These are phyloP conservation scores for Pseudolaguvia tuberculata DNA, from an alignment of 2,113 vertebrate genomes.

Conservation along the genomic window DNA sequence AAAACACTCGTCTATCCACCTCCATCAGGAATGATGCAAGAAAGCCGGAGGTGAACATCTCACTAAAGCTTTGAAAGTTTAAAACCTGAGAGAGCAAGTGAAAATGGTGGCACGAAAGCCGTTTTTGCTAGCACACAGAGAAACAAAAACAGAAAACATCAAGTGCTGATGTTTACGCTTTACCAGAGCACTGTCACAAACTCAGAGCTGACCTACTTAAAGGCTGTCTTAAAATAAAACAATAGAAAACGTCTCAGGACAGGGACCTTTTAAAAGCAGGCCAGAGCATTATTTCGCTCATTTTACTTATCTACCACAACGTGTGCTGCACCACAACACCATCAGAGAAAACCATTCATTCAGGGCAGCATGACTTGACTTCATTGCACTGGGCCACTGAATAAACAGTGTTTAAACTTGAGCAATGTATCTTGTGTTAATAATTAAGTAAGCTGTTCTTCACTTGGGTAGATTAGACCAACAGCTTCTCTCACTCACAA, in stretches of 20 bases:
- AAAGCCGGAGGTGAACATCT: slow-evolving; percentile 62
- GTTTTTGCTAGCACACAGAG: slow-evolving; percentile 63
- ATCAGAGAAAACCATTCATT: slow-evolving; percentile 28
- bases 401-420: slow-evolving; percentile 67
- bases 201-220: slow-evolving; percentile 72
- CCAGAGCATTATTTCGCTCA: slow-evolving; percentile 34
- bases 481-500: slow-evolving; percentile 45
- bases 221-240: slow-evolving; percentile 70
- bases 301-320: slow-evolving; percentile 28
- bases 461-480: slow-evolving; percentile 68
- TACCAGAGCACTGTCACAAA: slow-evolving; percentile 69
- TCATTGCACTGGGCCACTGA: slow-evolving; percentile 58
- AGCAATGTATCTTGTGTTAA: slow-evolving; percentile 71
- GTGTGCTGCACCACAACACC: slow-evolving; percentile 20
- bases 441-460: slow-evolving; percentile 69
- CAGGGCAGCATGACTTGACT: slow-evolving; percentile 46
- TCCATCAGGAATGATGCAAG: slow-evolving; percentile 33
- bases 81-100: slow-evolving; percentile 40
- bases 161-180: slow-evolving; percentile 75
- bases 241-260: slow-evolving; percentile 65
- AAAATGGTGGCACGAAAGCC: slow-evolving; percentile 48
- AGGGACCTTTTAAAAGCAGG: slow-evolving; percentile 37
- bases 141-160: slow-evolving; percentile 69
- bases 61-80: slow-evolving; percentile 49
- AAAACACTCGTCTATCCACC: slow-evolving; percentile 17